phyloP scores from a whole-genome alignment of 2,113 vertebrate species.

The Mastomys natalensis region DNA sequence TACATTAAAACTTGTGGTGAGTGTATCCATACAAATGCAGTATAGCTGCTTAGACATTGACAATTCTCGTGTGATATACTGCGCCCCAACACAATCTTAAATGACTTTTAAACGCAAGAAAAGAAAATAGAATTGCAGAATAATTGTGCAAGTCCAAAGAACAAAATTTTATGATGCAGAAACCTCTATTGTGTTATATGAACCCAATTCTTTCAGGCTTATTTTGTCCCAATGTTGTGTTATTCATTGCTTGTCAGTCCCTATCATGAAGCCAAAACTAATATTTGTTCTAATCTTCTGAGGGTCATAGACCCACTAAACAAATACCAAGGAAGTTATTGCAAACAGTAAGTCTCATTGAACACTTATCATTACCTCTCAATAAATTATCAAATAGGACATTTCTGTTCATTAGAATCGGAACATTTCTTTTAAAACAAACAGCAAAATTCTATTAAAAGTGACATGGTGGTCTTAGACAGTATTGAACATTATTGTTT shows the following conservation, averaged over 20 bases:
- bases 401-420: not conserved
- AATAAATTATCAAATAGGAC: not conserved
- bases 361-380: not conserved
- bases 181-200: not conserved
- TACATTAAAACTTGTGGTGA: not conserved
- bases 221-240: not conserved
- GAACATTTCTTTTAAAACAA: not conserved
- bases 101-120: not conserved
- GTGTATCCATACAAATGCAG: not conserved
- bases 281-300: slow-evolving; percentile 13
- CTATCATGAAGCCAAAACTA: not conserved
- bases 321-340: not conserved
- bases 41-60: not conserved
- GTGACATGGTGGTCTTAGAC: not conserved
- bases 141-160: slow-evolving; percentile 17
- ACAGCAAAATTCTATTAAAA: slow-evolving; percentile 9
- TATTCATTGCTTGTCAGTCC: not conserved
- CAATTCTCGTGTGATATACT: not conserved
- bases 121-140: no score
- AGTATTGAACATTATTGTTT: not conserved
- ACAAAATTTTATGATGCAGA: not conserved
- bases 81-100: not conserved
- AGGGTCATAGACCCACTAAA: not conserved
- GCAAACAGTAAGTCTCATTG: not conserved
- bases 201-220: not conserved